A percentile compares a stretch with the other conserved stretches of the same genome.
Conservation (phyloP, 2,797 vertebrate species). For the Sebastes jordani region DNA sequence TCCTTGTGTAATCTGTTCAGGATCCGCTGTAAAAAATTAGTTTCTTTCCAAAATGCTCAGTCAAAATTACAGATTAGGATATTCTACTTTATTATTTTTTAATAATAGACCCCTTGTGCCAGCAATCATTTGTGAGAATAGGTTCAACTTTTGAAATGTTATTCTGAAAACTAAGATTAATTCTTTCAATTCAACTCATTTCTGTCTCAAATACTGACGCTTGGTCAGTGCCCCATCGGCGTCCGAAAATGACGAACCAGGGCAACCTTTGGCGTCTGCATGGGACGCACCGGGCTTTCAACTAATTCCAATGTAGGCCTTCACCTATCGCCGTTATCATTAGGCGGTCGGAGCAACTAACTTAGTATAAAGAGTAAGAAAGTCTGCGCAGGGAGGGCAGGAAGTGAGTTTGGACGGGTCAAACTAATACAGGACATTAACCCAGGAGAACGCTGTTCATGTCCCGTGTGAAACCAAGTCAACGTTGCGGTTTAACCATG, state of each 20-base stretch:
- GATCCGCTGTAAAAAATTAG: not conserved
- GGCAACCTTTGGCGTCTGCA: not conserved
- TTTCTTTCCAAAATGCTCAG: not conserved
- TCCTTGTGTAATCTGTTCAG: not conserved
- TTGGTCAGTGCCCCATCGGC: not conserved
- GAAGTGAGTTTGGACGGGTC: no score
- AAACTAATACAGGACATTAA: no score
- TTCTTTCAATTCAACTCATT: no score
- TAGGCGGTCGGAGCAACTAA: no score
- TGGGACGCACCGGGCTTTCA: not conserved
- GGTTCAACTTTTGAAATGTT: not conserved
- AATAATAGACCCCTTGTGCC: not conserved
- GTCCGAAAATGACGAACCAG: fast-evolving
- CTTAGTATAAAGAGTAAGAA: no score
- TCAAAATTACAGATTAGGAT: not conserved
- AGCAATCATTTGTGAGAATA: not conserved
- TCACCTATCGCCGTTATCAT: no score
- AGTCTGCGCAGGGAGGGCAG: no score
- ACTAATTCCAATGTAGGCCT: not conserved
- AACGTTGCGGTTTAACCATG: fast-evolving
- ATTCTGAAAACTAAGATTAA: not conserved
- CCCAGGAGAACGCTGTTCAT: fast-evolving
- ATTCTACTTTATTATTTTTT: not conserved
- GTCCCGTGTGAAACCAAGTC: no score
- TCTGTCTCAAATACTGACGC: not conserved